Evolutionary conservation across 2,888 invertebrate genomes (phyloP).

Genomic region (Andrena dorsata): DNA sequence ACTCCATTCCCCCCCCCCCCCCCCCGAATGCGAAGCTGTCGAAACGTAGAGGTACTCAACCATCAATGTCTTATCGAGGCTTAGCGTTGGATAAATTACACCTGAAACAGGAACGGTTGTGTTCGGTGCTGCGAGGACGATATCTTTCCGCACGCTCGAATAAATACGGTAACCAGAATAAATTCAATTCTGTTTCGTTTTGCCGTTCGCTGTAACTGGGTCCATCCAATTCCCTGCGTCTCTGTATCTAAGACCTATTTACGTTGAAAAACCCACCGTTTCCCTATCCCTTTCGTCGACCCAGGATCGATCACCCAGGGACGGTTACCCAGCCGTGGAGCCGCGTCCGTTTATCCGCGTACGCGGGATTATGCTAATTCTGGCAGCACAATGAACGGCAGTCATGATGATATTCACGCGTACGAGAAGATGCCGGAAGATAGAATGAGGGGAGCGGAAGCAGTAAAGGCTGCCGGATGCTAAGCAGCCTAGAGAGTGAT

Average conservation of each 20-base stretch:
- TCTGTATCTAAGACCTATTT: slow-evolving; percentile 42
- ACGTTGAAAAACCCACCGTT: slow-evolving; percentile 26
- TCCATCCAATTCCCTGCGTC: slow-evolving; percentile 51
- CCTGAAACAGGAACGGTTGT: slow-evolving; percentile 16
- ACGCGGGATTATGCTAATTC: slow-evolving; percentile 71
- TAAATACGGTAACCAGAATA: slow-evolving; percentile 52
- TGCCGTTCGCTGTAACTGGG: slow-evolving; percentile 12
- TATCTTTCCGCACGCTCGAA: slow-evolving; percentile 53
- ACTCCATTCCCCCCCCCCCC: neutral
- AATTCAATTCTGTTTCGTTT: slow-evolving; percentile 47
- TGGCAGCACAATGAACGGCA: slow-evolving; percentile 30
- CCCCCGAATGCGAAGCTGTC: neutral
- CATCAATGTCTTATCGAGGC: slow-evolving; percentile 4
- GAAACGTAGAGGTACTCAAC: neutral
- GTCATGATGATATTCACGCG: slow-evolving; percentile 5
- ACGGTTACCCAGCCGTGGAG: slow-evolving; percentile 9
- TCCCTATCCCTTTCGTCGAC: neutral
- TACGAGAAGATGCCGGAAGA: neutral
- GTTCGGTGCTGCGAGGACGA: neutral
- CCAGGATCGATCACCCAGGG: slow-evolving; percentile 34
- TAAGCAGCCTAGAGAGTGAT: slow-evolving; percentile 47
- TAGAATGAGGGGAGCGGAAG: slow-evolving; percentile 5
- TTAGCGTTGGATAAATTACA: slow-evolving; percentile 37
- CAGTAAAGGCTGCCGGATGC: slow-evolving; percentile 28
- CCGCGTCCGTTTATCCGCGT: slow-evolving; percentile 43